Conservation (phyloP, 2,888 invertebrate genomes). For the Acleris sparsana region DNA sequence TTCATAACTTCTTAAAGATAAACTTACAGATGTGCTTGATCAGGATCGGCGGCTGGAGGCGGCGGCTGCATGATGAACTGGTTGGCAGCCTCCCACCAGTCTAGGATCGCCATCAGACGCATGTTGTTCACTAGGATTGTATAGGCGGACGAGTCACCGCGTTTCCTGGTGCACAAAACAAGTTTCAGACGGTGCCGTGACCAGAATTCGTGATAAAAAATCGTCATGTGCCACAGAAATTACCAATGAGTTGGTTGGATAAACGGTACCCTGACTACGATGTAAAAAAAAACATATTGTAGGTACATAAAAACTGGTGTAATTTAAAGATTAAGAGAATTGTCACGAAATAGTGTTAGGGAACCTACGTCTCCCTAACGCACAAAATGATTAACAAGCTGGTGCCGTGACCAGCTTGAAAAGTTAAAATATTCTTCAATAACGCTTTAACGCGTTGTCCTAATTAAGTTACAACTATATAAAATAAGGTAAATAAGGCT, state of each 20-base stretch:
- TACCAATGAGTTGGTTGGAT: no score
- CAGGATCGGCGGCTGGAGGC: constrained; percentile 60
- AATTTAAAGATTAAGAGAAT: no score
- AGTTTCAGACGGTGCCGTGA: background rate
- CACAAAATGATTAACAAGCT: background rate
- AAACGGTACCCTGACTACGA: background rate
- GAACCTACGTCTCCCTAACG: no score
- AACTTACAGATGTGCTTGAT: constrained; percentile 57
- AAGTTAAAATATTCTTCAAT: no score
- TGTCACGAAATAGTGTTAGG: no score
- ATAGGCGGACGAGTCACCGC: constrained; percentile 88
- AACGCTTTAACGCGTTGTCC: no score
- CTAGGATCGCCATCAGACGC: constrained; percentile 95
- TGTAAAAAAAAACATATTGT: no score
- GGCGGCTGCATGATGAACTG: constrained; percentile 89
- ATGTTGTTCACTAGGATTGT: constrained; percentile 96
- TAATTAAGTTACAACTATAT: no score
- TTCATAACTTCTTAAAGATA: no score
- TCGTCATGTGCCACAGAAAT: background rate
- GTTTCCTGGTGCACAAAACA: constrained; percentile 73
- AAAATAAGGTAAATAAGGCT: no score
- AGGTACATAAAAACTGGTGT: no score
- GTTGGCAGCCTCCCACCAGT: constrained; percentile 94
- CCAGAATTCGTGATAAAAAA: background rate
- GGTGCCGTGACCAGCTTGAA: background rate